Base-by-base conservation (phyloP, 2,797 vertebrate species). In the Corythornis leucogaster region DNA sequence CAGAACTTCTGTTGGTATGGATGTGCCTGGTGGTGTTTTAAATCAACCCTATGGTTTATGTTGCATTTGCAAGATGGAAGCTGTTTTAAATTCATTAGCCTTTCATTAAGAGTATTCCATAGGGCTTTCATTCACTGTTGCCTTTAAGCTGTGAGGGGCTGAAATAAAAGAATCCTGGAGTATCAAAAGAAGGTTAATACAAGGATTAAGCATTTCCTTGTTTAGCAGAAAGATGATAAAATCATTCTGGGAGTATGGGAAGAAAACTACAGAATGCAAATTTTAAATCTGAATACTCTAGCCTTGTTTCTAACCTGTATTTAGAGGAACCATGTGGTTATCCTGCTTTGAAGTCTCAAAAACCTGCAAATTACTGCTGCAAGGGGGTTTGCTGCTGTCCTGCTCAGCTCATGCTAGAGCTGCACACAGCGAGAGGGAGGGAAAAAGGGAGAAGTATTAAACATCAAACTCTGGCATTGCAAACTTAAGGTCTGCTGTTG, bases 81-180 rank as follows among this genome's bases (percentile, higher is more conserved):
- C 15, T 64, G 17, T 21, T 86, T 92, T 91, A 64, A 71, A 80
- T 80, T 89, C 79, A 20, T 87, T 81, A 79, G 30, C 6, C 30
- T 63, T 93, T 81, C 73, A 43, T 74, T 50, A 26, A 20, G 16
- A 42, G 38, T 77, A 17, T 67, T 85, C 77, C 0, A 0, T 35
- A 31, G 45, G 14, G 38, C 31, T 81, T 89, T 71, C 51, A 26
- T 76, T 85, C 53, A 46, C 67, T 75, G 43, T 46, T 81, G 53
- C 78, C 40, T 90, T 78, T 85, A 67, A 78, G 30, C 46, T 91
- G 92, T 80, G 40, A 69, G 66, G 48, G 45, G 68, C 35, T 2
- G 8, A 95, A 90, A 92, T 51, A 90, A 88, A 69, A 51, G 45
- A 84, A 54, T 35, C 73, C 48, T 70, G 78, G 62, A 85, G 18